Conservation (phyloP, 2,888 invertebrate species). For the Caenorhabditis macrosperma region DNA sequence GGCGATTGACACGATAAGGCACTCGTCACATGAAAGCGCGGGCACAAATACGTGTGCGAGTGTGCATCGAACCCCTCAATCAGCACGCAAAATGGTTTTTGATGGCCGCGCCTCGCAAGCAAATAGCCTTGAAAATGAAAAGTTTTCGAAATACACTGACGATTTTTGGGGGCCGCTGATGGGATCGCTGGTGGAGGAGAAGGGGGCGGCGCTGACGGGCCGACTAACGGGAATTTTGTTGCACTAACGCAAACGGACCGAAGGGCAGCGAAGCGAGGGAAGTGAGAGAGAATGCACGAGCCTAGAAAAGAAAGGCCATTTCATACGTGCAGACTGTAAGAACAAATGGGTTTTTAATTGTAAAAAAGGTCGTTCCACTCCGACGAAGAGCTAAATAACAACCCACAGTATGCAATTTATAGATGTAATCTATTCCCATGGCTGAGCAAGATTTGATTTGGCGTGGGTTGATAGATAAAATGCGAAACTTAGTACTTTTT, state of each 20-base stretch:
- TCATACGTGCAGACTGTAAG: neutral
- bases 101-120: slow-evolving; percentile 40
- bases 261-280: slow-evolving; percentile 11
- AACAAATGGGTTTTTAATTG: no score
- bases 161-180: slow-evolving; percentile 27
- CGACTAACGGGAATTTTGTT: slow-evolving; percentile 5
- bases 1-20: slow-evolving; percentile 41
- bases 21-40: slow-evolving; percentile 41
- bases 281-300: neutral
- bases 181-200: neutral
- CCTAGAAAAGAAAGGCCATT: neutral
- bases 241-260: slow-evolving; percentile 11
- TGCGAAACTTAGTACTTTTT: no score
- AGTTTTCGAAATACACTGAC: slow-evolving; percentile 21
- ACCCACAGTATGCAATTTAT: no score
- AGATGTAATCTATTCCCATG: no score
- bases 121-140: slow-evolving; percentile 43
- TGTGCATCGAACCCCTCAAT: slow-evolving; percentile 51
- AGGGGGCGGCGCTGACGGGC: neutral
- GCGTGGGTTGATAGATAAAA: no score
- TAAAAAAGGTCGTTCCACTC: no score
- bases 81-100: slow-evolving; percentile 39
- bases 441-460: no score
- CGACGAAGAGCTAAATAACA: no score
- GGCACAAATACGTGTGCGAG: slow-evolving; percentile 16